Conservation (phyloP, 2,113 vertebrate species). For the Colinus virginianus region DNA sequence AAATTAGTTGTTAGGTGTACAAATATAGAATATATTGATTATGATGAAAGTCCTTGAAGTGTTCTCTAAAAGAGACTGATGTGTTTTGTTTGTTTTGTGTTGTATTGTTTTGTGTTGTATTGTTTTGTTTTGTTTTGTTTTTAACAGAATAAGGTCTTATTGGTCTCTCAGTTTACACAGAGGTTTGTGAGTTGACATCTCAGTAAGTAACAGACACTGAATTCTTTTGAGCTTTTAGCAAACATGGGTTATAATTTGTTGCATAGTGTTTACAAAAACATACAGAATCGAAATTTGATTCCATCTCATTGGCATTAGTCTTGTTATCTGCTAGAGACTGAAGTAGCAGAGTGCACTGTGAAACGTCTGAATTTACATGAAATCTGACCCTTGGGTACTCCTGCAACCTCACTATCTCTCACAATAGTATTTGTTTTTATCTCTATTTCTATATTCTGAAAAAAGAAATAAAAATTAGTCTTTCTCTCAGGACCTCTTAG, state of each 20-base stretch:
- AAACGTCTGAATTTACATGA: background rate
- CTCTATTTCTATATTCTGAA: background rate
- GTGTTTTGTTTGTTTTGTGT: background rate
- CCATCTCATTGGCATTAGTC: background rate
- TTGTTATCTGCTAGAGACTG: background rate
- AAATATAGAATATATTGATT: slow-evolving; percentile 77
- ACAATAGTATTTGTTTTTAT: background rate
- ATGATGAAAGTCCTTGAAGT: slow-evolving; percentile 65
- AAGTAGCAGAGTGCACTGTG: background rate
- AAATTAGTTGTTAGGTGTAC: slow-evolving; percentile 45
- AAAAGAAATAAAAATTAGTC: slow-evolving; percentile 11
- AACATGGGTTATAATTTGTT: background rate
- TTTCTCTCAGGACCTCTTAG: background rate
- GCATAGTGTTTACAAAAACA: slow-evolving; percentile 13
- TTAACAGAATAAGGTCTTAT: slow-evolving; percentile 9
- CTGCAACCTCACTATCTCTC: background rate
- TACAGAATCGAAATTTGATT: slow-evolving; percentile 22
- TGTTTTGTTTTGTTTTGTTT: background rate
- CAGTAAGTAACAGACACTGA: slow-evolving; percentile 57
- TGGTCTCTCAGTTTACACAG: background rate
- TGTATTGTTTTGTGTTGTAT: background rate
- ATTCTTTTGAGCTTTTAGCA: slow-evolving; percentile 11
- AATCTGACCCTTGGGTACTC: background rate
- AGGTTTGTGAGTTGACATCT: slow-evolving; percentile 38
- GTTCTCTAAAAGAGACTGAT: slow-evolving; percentile 3